phyloP scores from a whole-genome alignment of 2,888 invertebrate genomes.

The Pyrrhosoma nymphula region DNA sequence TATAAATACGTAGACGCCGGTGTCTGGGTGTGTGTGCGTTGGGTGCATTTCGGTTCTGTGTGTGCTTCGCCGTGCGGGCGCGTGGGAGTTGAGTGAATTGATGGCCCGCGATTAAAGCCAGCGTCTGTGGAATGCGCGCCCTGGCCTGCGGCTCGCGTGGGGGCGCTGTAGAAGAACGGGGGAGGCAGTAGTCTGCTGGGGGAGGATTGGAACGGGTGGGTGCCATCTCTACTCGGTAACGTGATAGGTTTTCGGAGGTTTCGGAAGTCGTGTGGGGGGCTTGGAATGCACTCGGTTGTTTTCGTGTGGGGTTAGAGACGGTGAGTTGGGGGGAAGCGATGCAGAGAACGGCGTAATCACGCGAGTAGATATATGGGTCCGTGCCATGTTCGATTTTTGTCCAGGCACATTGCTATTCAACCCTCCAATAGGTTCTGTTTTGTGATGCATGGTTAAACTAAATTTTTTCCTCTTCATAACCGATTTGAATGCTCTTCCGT shows the following conservation, averaged over 20 bases:
- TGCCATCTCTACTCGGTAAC: conserved; percentile 18
- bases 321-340: background rate
- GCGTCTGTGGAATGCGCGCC: conserved; percentile 14
- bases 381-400: too few species aligned
- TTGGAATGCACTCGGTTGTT: conserved; percentile 47
- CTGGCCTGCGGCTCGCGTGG: background rate
- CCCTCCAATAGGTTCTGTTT: too few species aligned
- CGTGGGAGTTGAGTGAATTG: conserved; percentile 43
- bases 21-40: background rate
- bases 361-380: background rate
- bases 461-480: too few species aligned
- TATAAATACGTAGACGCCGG: background rate
- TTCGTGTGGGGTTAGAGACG: background rate
- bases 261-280: background rate
- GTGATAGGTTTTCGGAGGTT: conserved; percentile 15
- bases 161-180: background rate
- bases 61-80: background rate
- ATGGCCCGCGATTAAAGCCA: conserved; percentile 54
- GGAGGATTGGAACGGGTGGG: background rate
- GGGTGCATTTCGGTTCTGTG: background rate
- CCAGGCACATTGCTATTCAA: too few species aligned
- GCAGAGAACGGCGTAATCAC: background rate
- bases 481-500: too few species aligned
- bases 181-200: background rate
- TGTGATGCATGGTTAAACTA: too few species aligned